A percentile compares a stretch with the other conserved stretches of the same genome.
Evolutionary conservation across 2,888 invertebrate genomes (phyloP).

Genomic region (Euzetes globulus): DNA sequence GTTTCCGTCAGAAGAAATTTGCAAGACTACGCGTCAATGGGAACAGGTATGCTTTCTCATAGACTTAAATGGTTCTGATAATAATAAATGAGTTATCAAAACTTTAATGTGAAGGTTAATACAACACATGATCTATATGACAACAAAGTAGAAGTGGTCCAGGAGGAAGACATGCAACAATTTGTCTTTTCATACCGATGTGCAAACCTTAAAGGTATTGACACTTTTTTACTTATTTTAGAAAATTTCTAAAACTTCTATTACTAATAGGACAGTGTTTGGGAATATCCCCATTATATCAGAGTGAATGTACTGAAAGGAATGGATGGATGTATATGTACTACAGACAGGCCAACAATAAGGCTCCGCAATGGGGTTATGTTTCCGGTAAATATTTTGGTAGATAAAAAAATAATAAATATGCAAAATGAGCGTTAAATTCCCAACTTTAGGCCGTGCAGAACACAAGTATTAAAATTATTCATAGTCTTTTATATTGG

Average conservation of each 20-base stretch:
- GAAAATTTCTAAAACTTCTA: background rate
- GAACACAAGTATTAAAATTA: no score
- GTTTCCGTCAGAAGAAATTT: slow-evolving; percentile 42
- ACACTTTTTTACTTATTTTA: background rate
- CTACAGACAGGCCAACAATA: slow-evolving; percentile 39
- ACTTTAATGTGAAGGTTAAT: slow-evolving; percentile 34
- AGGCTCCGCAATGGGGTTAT: slow-evolving; percentile 43
- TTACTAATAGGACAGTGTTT: slow-evolving; percentile 37
- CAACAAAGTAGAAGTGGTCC: slow-evolving; percentile 41
- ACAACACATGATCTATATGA: slow-evolving; percentile 41
- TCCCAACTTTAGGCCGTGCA: no score
- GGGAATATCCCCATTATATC: slow-evolving; percentile 41
- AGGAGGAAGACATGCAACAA: slow-evolving; percentile 40
- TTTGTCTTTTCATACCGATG: slow-evolving; percentile 42
- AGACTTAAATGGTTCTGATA: background rate
- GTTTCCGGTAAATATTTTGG: slow-evolving; percentile 41
- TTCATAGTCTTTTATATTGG: no score
- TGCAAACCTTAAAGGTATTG: slow-evolving; percentile 34
- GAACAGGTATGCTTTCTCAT: slow-evolving; percentile 37
- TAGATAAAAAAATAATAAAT: no score
- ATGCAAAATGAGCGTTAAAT: no score
- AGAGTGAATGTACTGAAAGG: slow-evolving; percentile 42
- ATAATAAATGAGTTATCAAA: background rate
- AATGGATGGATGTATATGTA: slow-evolving; percentile 43
- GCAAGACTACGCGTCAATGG: slow-evolving; percentile 41